These are phyloP conservation scores for Syndactyla subalaris DNA, from an alignment of 2,797 vertebrate species.

Conservation along the genomic window DNA sequence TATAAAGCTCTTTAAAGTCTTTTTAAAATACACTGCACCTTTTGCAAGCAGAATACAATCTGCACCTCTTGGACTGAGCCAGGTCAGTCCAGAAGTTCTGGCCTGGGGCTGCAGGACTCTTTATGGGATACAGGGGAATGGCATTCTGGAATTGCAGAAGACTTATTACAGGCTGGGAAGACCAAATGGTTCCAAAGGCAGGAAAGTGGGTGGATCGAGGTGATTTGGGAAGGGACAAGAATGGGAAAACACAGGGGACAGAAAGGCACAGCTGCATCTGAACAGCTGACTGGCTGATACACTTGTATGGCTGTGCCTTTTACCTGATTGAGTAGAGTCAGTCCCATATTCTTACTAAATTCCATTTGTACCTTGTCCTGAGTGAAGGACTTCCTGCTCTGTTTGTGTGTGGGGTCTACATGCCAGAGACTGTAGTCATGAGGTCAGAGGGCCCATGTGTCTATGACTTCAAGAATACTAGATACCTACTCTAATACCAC, in stretches of 20 bases:
- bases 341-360: background rate
- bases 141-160: background rate
- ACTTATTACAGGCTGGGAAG: background rate
- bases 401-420: fast-evolving
- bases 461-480: background rate
- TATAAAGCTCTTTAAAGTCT: background rate
- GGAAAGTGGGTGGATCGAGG: background rate
- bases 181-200: background rate
- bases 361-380: background rate
- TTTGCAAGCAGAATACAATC: background rate
- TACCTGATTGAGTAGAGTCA: background rate
- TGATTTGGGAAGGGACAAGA: background rate
- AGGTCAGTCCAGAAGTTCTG: background rate
- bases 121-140: background rate
- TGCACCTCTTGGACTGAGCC: background rate
- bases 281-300: background rate
- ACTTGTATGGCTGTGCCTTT: background rate
- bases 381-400: background rate
- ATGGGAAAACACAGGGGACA: background rate
- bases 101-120: background rate
- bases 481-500: background rate
- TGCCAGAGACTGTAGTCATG: background rate
- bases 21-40: background rate
- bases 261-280: background rate
- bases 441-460: too few relatives aligned